These are phyloP conservation scores for Nephrocerus scutellatus DNA, from an alignment of 2,888 invertebrate species.

Conservation along the genomic window DNA sequence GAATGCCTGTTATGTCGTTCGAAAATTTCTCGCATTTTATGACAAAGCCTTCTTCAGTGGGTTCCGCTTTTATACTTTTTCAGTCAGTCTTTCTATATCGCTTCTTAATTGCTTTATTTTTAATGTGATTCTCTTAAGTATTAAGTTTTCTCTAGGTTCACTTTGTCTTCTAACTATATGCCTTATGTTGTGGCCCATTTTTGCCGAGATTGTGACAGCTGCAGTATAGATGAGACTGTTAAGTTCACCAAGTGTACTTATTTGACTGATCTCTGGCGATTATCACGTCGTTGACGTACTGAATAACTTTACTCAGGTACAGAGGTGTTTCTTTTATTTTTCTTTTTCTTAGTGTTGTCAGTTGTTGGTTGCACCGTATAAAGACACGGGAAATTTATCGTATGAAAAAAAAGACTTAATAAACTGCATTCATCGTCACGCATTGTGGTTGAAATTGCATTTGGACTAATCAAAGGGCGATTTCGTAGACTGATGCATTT, in stretches of 20 bases:
- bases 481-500: too few species aligned
- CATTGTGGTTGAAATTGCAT: too few species aligned
- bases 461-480: too few species aligned
- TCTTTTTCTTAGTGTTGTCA: conserved; percentile 1
- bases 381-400: too few species aligned
- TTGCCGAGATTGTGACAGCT: conserved; percentile 2
- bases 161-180: neutral
- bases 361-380: too few species aligned
- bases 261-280: neutral
- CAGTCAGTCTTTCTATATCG: conserved; percentile 4
- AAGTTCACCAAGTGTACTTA: neutral
- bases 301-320: conserved; percentile 2
- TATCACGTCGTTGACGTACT: conserved; percentile 2
- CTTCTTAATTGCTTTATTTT: conserved; percentile 3
- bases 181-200: conserved; percentile 1
- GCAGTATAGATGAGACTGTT: neutral
- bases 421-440: too few species aligned
- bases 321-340: too few species aligned
- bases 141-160: conserved; percentile 4
- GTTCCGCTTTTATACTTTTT: conserved; percentile 2
- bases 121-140: neutral
- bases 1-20: conserved; percentile 5
- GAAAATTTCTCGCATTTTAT: conserved; percentile 1
- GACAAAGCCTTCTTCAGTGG: conserved; percentile 1
- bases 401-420: too few species aligned